phyloP scores from a whole-genome alignment of 1,140 invertebrate species.

The Acromyrmex charruanus region DNA sequence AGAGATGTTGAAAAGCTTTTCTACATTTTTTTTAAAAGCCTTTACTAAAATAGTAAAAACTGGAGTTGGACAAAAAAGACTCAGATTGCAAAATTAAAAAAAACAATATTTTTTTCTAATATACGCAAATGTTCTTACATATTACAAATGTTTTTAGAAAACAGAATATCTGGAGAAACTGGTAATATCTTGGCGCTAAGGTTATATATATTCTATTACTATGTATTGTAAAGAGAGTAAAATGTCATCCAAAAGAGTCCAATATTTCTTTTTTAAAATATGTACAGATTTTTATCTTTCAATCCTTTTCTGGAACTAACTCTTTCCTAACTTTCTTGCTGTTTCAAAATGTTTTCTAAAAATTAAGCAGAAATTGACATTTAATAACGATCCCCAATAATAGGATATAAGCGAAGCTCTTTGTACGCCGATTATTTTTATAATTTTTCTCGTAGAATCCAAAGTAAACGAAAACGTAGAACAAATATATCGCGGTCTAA shows the following conservation, averaged over 20 bases:
- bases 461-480: background rate
- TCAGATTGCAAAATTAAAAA: background rate
- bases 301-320: background rate
- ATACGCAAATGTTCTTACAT: background rate
- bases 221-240: background rate
- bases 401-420: background rate
- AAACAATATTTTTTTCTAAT: background rate
- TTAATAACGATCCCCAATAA: background rate
- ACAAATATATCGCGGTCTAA: constrained; percentile 8
- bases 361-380: background rate
- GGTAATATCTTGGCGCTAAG: no score
- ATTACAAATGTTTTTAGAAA: background rate
- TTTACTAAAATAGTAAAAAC: no score
- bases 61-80: no score
- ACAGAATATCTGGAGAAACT: no score
- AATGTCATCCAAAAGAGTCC: background rate
- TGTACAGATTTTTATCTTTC: background rate
- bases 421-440: background rate
- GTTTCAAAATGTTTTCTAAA: background rate
- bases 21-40: no score
- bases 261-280: background rate
- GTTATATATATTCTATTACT: background rate
- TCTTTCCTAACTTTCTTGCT: background rate
- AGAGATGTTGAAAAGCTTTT: no score
- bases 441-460: background rate